These are phyloP conservation scores for Mythimna vitellina DNA, from an alignment of 2,888 invertebrate species.

Conservation along the genomic window DNA sequence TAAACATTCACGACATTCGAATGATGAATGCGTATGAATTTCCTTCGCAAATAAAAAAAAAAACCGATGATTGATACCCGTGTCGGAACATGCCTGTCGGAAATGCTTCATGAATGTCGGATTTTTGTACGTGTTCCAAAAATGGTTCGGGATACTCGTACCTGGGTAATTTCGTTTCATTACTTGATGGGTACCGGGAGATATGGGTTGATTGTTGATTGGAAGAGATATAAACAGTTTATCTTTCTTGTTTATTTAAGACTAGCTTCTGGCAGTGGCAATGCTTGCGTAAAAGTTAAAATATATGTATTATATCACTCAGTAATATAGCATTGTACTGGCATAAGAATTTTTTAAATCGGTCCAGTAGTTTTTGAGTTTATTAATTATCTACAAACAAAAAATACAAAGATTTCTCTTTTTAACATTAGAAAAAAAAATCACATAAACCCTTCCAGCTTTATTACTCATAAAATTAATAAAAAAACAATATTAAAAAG, in stretches of 20 bases:
- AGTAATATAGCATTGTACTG: too few species aligned
- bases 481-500: too few species aligned
- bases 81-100: constrained; percentile 30
- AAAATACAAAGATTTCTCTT: too few species aligned
- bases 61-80: constrained; percentile 62
- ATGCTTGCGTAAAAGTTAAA: too few species aligned
- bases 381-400: too few species aligned
- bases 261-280: background rate
- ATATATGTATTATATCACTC: too few species aligned
- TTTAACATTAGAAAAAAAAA: too few species aligned
- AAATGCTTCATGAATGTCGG: constrained; percentile 49
- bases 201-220: constrained; percentile 18
- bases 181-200: background rate
- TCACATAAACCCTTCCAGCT: too few species aligned
- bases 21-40: constrained; percentile 63
- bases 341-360: too few species aligned
- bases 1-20: constrained; percentile 48
- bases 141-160: background rate
- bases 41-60: constrained; percentile 56
- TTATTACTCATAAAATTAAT: too few species aligned
- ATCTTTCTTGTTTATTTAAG: background rate
- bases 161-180: constrained; percentile 33
- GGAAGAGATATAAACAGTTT: background rate
- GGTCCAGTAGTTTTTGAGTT: too few species aligned
- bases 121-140: constrained; percentile 35